phyloP scores from a whole-genome alignment of 2,797 vertebrate genomes.

The Gymnoscopelus microlampas region DNA sequence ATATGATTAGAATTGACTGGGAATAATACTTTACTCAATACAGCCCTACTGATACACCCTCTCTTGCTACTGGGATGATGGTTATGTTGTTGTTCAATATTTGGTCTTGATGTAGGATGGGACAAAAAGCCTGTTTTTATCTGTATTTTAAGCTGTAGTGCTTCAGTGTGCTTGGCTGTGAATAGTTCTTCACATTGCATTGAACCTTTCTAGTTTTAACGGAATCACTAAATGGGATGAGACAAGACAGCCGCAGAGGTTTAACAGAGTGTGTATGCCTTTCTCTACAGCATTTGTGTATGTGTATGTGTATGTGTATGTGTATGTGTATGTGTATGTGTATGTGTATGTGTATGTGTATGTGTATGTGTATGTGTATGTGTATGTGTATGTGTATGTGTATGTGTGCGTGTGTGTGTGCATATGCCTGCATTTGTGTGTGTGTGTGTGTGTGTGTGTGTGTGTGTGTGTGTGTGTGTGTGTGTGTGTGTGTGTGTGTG shows the following conservation, averaged over 20 bases:
- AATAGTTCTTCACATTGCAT: slow-evolving; percentile 53
- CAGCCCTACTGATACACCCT: slow-evolving; percentile 37
- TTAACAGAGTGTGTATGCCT: slow-evolving; percentile 38
- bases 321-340: too few relatives aligned
- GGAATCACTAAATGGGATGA: slow-evolving; percentile 48
- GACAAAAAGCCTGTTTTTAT: slow-evolving; percentile 22
- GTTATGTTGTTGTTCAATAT: slow-evolving; percentile 18
- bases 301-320: not conserved
- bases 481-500: not conserved
- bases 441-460: not conserved
- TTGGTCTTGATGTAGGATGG: slow-evolving; percentile 28
- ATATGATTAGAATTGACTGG: slow-evolving; percentile 71
- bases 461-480: not conserved
- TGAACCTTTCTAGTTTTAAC: slow-evolving; percentile 35
- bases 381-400: not conserved
- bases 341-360: too few relatives aligned
- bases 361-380: too few relatives aligned
- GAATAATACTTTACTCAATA: slow-evolving; percentile 41
- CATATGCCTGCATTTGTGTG: slow-evolving; percentile 5
- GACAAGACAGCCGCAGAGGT: slow-evolving; percentile 42
- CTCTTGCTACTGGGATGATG: slow-evolving; percentile 23
- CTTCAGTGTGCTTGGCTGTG: slow-evolving; percentile 30
- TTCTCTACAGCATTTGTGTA: slow-evolving; percentile 11
- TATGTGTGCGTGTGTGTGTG: slow-evolving; percentile 25
- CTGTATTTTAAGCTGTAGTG: slow-evolving; percentile 30